These are phyloP conservation scores for Fistularia tabacaria DNA, from an alignment of 2,797 vertebrate genomes.

Conservation along the genomic window DNA sequence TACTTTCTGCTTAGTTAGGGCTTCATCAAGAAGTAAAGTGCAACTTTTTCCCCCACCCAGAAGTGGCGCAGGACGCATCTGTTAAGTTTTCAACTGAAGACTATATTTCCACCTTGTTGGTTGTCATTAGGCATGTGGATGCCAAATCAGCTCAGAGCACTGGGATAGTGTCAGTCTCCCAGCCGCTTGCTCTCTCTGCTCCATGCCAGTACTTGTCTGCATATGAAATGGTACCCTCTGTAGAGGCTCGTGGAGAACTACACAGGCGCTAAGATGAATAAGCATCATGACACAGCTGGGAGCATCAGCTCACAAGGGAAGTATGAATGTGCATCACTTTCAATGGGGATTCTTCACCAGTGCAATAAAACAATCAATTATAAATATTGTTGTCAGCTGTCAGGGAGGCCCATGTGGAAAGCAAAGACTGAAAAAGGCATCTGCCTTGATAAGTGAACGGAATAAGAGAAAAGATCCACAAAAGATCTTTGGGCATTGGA, in stretches of 20 bases:
- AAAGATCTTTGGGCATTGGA: too few relatives aligned
- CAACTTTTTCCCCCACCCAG: slow-evolving; percentile 52
- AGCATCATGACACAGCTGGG: slow-evolving; percentile 29
- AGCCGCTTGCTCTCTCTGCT: slow-evolving; percentile 1
- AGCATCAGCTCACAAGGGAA: slow-evolving; percentile 19
- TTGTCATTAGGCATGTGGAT: slow-evolving; percentile 63
- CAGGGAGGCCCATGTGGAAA: neutral
- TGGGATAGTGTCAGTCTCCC: slow-evolving; percentile 47
- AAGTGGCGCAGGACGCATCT: slow-evolving; percentile 50
- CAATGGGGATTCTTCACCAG: slow-evolving; percentile 17
- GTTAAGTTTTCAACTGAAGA: slow-evolving; percentile 65
- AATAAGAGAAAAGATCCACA: too few relatives aligned
- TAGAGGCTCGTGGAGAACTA: slow-evolving; percentile 43
- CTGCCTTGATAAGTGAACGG: too few relatives aligned
- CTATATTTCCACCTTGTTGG: slow-evolving; percentile 62
- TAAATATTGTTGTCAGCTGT: slow-evolving; percentile 37
- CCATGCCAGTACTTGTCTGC: slow-evolving; percentile 38
- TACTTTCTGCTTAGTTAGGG: slow-evolving; percentile 80
- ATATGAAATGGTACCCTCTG: slow-evolving; percentile 47
- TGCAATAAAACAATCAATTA: slow-evolving; percentile 47
- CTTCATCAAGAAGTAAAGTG: slow-evolving; percentile 73
- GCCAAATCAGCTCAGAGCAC: slow-evolving; percentile 58
- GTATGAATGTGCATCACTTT: slow-evolving; percentile 8
- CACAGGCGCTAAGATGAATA: slow-evolving; percentile 40
- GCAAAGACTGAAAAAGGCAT: too few relatives aligned